These are phyloP conservation scores for Artibeus jamaicensis DNA, from an alignment of 2,797 vertebrate genomes.

Conservation along the genomic window DNA sequence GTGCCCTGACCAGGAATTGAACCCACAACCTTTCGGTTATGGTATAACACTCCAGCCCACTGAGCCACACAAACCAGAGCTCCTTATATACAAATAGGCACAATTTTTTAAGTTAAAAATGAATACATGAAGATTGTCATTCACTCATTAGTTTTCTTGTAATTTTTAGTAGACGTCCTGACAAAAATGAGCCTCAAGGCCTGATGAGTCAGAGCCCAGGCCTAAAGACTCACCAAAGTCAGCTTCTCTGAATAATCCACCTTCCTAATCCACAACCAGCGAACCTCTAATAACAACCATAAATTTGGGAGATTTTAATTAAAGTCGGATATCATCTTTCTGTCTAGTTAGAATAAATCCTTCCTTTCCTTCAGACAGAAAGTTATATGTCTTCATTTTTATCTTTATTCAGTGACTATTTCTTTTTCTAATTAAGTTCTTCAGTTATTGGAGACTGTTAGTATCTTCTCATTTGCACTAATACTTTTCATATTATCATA, in stretches of 20 bases:
- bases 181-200: conserved; percentile 6
- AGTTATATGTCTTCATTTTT: conserved; percentile 12
- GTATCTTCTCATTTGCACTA: neutral
- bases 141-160: neutral
- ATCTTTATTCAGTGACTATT: conserved; percentile 17
- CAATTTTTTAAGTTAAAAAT: neutral
- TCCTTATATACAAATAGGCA: neutral
- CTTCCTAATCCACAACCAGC: neutral
- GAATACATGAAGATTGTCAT: neutral
- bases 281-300: neutral
- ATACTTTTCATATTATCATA: neutral
- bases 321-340: neutral
- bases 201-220: neutral
- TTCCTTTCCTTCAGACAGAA: neutral
- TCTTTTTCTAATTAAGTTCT: conserved; percentile 23
- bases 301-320: neutral
- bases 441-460: neutral
- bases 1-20: neutral
- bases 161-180: neutral
- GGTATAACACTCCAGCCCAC: neutral
- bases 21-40: neutral
- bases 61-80: neutral
- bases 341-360: neutral
- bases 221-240: neutral
- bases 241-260: neutral